These are phyloP conservation scores for Tubulanus polymorphus DNA, from an alignment of 2,888 invertebrate species.

Conservation along the genomic window DNA sequence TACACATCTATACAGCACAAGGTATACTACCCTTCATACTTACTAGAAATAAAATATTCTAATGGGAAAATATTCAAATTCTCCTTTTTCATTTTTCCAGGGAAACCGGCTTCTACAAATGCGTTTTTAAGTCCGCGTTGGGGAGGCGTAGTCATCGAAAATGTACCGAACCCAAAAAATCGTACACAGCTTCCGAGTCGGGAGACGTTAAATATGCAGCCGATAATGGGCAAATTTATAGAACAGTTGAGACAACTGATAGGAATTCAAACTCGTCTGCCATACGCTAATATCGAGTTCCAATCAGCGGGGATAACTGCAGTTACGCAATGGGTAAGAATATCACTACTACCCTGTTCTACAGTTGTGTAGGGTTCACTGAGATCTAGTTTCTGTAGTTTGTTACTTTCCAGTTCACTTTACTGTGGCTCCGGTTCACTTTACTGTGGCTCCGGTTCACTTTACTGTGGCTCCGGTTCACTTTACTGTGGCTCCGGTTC, in stretches of 20 bases:
- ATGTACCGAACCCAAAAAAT: slow-evolving; percentile 25
- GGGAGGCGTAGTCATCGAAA: slow-evolving; percentile 80
- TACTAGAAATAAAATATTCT: slow-evolving; percentile 14
- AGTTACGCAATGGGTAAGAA: no score
- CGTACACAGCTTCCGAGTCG: slow-evolving; percentile 26
- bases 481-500: no score
- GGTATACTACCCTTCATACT: slow-evolving; percentile 43
- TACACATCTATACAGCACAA: slow-evolving; percentile 65
- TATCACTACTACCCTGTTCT: no score
- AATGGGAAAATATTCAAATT: neutral
- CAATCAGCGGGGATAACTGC: no score
- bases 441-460: no score
- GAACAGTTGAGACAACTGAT: slow-evolving; percentile 71
- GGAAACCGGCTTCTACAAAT: slow-evolving; percentile 41
- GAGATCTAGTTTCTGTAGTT: no score
- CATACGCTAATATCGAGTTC: no score
- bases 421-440: no score
- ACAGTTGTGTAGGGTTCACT: no score
- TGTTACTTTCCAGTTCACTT: no score
- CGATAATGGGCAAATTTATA: slow-evolving; percentile 73
- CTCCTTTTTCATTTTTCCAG: slow-evolving; percentile 24
- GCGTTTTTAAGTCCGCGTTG: slow-evolving; percentile 63
- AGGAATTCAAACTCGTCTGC: slow-evolving; percentile 56
- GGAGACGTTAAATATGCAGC: slow-evolving; percentile 57
- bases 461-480: no score